Base-by-base conservation (phyloP, 2,113 vertebrate genomes). In the Callithrix jacchus region DNA sequence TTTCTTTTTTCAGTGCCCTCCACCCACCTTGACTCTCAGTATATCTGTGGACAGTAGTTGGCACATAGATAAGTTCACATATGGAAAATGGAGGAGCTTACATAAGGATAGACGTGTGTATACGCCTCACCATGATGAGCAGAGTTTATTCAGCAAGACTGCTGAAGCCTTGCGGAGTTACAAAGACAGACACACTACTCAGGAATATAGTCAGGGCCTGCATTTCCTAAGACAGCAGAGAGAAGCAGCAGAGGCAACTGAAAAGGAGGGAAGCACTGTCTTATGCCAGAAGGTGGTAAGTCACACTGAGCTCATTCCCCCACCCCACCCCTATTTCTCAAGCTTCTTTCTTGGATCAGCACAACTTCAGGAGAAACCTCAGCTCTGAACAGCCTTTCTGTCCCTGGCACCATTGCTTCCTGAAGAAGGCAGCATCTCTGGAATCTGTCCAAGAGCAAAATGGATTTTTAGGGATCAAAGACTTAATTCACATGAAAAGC, bases 401-500 rank as follows among this genome's bases (percentile, higher is more conserved):
- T 93, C 87, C 66, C 83, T 70, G 83, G 88, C 66, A 85, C 64
- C 16, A 0, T 14, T 80, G 58, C 56, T 88, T 94, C 81, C 88
- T 86, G 77, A 89, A 77, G 66, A 97, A 89, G 93, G 37, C 66
- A 90, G 71, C n/a, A 47, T 93, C 74, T 92, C 83, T 97, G 96
- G 87, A 93, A 93, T 94, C 49, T 64, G 23, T 97, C 95, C 86
- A 95, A 94, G 83, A 95, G 42, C 84, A 79, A 96, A 97, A 87
- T 92, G 89, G 95, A 97, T 90, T 96, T 96, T 96, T 87, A 87
- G 83, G 58, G 83, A 96, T 97, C 97, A 95, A 95, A 97, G 91
- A 94, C 73, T 97, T 94, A 96, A 97, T 97, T 97, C 93, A 91
- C 47, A 97, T 52, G 81, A 95, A 95, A 96, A 95, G 82, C 91